phyloP scores from a whole-genome alignment of 2,888 invertebrate genomes.

The Athalia circularis region DNA sequence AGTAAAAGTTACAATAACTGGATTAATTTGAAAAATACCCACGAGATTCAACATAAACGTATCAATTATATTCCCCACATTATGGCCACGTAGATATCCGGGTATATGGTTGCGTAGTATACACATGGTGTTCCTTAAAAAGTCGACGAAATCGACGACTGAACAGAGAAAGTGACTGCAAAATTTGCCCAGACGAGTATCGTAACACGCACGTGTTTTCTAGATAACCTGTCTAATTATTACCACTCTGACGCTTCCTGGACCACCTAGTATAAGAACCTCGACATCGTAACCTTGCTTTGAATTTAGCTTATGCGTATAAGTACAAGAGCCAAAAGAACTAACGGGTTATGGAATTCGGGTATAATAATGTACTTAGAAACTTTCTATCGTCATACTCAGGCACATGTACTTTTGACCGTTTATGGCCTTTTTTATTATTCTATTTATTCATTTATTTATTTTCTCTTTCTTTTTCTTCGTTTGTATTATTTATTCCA shows the following conservation, averaged over 20 bases:
- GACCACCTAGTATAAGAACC: background rate
- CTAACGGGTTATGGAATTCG: background rate
- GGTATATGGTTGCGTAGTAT: background rate
- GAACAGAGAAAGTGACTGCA: slow-evolving; percentile 32
- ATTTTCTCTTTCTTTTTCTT: too few species aligned
- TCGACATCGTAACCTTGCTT: slow-evolving; percentile 36
- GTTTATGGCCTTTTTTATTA: background rate
- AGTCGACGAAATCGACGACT: slow-evolving; percentile 10
- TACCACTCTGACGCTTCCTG: slow-evolving; percentile 7
- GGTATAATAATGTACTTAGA: background rate
- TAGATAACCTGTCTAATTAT: slow-evolving; percentile 13
- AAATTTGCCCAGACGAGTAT: background rate
- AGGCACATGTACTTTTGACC: background rate
- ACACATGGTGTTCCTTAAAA: background rate
- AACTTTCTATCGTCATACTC: slow-evolving; percentile 17
- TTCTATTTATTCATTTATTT: background rate
- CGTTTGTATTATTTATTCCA: too few species aligned
- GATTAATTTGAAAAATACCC: background rate
- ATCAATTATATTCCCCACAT: too few species aligned
- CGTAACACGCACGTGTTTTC: slow-evolving; percentile 6
- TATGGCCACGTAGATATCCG: too few species aligned
- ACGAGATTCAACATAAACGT: background rate
- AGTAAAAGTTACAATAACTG: too few species aligned
- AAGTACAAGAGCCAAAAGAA: background rate
- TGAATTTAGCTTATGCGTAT: background rate